Base-by-base conservation (phyloP, 2,888 invertebrate genomes). In the Glyphotaelius pellucidus region DNA sequence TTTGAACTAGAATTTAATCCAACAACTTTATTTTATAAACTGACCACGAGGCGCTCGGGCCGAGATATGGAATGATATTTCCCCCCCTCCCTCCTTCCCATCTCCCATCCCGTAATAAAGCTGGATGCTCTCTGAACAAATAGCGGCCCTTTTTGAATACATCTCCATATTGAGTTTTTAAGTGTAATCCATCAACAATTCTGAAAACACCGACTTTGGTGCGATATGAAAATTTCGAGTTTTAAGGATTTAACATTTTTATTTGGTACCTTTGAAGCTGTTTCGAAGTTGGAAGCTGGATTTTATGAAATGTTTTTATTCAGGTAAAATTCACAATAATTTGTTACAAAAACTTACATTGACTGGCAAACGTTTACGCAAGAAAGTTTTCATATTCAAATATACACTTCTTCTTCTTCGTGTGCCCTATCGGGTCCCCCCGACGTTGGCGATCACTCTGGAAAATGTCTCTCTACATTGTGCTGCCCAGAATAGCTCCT, bases 141-240 rank as follows among this genome's bases (percentile, higher is more conserved):
- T 67, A 88, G 88, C 88, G 32, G 88, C 67, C 67, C 88, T 88
- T 87, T 88, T 88, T 88, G 88, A 88, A 67, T 67, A 52, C 88
- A 88, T 67, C 88, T 88, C 88, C 88, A 88, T 88, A 88, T 88
- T 88, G 88, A 88, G 88, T 88, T 88, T 88, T 88, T 88, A 88
- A 88, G 88, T 52, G 88, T 88, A 88, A 88, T 88, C 88, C 88
- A 87, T 88, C 67, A 88, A 88, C 88, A 88, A 88, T 67, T 88
- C 88, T 52, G 67, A 67, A 88, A 88, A 88, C 47, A 88, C 31
- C 67, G 79, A 88, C 88, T 67, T 52, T 31, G n/a, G 88, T 88
- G 67, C 47, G 32, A 52, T 67, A 87, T 85, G 85, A 85, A 85
- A 85, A 38, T 38, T 42, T 85, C 3, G 30, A 25, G 14, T 31